Base-by-base conservation (phyloP, 2,113 vertebrate genomes). In the Erythrolamprus reginae region DNA sequence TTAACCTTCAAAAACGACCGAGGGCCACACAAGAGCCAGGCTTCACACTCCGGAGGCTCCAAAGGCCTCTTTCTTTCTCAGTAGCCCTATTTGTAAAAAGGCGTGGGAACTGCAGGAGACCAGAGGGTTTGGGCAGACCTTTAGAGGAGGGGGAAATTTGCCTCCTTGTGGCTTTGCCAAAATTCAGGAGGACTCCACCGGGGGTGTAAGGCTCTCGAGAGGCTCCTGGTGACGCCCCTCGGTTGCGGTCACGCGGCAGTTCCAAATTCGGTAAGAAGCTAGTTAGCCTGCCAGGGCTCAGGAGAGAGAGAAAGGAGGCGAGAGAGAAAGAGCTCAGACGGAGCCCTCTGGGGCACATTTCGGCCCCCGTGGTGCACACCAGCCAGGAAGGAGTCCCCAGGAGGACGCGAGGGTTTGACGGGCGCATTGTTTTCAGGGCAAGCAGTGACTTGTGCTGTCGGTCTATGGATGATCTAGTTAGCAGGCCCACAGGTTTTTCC, bases 401-500 rank as follows among this genome's bases (percentile, higher is more conserved):
- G 70, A 21, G 33, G 9, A n/a, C n/a, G n/a, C n/a, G n/a, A 91
- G 90, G 82, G 87, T 56, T 94, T 88, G 89, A 85, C 88, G 92
- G 88, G 92, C 26, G 42, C 15, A 17, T 47, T 24, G 19, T 42
- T 89, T 45, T 95, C 93, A 89, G 84, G 95, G 92, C 97, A 96
- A 91, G 95, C 88, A 93, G 86, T 96, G 94, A 92, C 92, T 84
- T 95, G 96, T 97, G 95, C 96, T 96, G 94, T 96, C 95, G 89
- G 96, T 94, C 45, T n/a, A 91, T 95, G 96, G 94, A 93, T 94
- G 92, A 92, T 92, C 84, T 93, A 52, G 84, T 93, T 93, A 92
- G 82, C 92, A 92, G 38, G 89, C 92, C 88, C 82, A 33, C 23
- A 84, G 58, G 47, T 89, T 89, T n/a, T 94, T 97, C 97, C 97